Base-by-base conservation (phyloP, 2,888 invertebrate genomes). In the Pammene aurita region DNA sequence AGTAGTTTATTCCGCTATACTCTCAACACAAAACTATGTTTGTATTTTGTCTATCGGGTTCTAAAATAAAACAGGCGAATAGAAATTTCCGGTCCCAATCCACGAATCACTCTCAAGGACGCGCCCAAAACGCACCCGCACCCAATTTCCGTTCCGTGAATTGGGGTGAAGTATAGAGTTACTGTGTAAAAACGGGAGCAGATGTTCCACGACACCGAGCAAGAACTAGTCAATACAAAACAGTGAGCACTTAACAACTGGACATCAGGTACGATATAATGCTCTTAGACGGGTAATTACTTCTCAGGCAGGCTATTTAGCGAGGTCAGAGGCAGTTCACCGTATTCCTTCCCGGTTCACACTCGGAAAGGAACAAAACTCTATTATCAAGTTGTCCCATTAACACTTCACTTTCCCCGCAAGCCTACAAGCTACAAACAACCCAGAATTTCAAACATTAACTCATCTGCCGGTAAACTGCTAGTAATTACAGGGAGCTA, bases 391-490 rank as follows among this genome's bases (percentile, higher is more conserved):
- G 83, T 83, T 87, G 90, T 90, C 89, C 84, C 82, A 89, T 89
- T 90, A 89, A 86, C 88, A 89, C 88, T 88, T 89, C 87, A 91
- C 92, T 92, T 92, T 91, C 91, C 84, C 87, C 80, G 42, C 69
- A 60, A 65, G 35, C 63, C 55, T 55, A 64, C 63, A 64, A 35
- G 69, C 64, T 46, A 55, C 67, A 52, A 68, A 77, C 83, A 89
- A 84, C 87, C 87, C 84, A 89, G 90, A 92, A 89, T 89, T 88
- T 86, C 86, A 88, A 80, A 85, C 88, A 86, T 90, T 89, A 90
- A 91, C 90, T 90, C 90, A 90, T 91, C 91, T 92, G 87, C 90
- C 87, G 86, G 85, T 82, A 83, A 84, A 86, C 81, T 82, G 81
- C 80, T 79, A 72, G 84, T 91, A 91, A 91, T 92, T 90, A 89